Percentiles rank a stretch among this genome's conserved stretches.
These are phyloP conservation scores for Sapajus apella DNA, from an alignment of 2,113 vertebrate species.

Conservation along the genomic window DNA sequence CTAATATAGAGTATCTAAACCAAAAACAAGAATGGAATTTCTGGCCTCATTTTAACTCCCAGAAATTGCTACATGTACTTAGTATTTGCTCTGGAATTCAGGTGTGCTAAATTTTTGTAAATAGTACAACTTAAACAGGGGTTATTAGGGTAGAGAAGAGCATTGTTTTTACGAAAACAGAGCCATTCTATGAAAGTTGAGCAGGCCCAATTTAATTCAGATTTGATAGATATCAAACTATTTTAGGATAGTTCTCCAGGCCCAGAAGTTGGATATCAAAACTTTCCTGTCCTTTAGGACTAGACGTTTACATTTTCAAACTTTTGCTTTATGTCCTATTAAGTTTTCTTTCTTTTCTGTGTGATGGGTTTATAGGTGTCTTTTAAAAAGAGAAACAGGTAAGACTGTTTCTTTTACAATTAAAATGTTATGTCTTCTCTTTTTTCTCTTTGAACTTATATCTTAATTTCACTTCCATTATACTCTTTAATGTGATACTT, in stretches of 20 bases:
- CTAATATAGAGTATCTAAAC: background rate
- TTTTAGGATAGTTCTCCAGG: background rate
- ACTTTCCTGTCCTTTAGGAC: background rate
- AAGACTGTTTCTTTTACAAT: background rate
- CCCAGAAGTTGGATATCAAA: background rate
- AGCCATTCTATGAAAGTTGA: background rate
- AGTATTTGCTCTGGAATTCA: background rate
- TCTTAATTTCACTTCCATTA: background rate
- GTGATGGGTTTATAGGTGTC: background rate
- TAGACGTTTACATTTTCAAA: background rate
- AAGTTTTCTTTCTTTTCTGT: background rate
- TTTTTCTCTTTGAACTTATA: background rate
- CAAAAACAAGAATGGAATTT: background rate
- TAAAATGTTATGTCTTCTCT: background rate
- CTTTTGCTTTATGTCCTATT: background rate
- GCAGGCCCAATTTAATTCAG: background rate
- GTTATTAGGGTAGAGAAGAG: background rate
- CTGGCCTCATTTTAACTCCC: background rate
- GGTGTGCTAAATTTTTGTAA: background rate
- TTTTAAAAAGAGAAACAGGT: background rate
- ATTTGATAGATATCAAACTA: background rate
- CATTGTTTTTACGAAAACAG: background rate
- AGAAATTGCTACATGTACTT: background rate
- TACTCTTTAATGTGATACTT: background rate
- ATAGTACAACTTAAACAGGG: background rate